Percentiles rank a stretch among this genome's conserved stretches.
phyloP scores from a whole-genome alignment of 1,140 invertebrate species.

The Aphaenogaster rudis region DNA sequence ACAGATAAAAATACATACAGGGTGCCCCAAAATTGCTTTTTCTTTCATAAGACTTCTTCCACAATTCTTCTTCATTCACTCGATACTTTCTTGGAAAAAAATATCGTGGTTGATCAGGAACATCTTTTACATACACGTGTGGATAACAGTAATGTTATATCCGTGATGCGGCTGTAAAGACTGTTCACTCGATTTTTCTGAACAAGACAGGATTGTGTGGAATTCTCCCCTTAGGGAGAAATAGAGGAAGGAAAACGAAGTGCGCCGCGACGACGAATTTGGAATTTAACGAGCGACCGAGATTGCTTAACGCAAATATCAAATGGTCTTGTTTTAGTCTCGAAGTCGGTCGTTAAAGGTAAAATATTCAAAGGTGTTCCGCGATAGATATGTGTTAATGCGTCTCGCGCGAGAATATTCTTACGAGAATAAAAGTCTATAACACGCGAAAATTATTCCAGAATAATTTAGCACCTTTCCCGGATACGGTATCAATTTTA shows the following conservation, averaged over 20 bases:
- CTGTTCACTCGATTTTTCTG: not conserved
- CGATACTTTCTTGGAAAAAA: not conserved
- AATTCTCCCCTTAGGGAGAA: slow-evolving; percentile 22
- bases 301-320: slow-evolving; percentile 44
- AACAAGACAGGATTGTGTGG: not conserved
- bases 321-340: slow-evolving; percentile 37
- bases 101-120: not conserved
- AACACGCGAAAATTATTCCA: not conserved
- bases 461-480: not conserved
- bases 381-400: slow-evolving; percentile 10
- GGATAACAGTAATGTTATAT: not conserved
- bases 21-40: not conserved
- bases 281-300: slow-evolving; percentile 40
- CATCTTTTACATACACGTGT: not conserved
- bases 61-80: not conserved
- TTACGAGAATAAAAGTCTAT: not conserved
- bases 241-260: not conserved
- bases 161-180: not conserved
- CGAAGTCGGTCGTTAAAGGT: slow-evolving; percentile 30
- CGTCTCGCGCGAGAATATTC: not conserved
- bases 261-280: slow-evolving; percentile 29
- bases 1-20: slow-evolving; percentile 11
- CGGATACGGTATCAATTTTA: not conserved
- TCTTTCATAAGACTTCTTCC: not conserved
- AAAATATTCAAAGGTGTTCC: slow-evolving; percentile 55